Conservation (phyloP, 2,797 vertebrate species). For the Apogon hyalosoma region DNA sequence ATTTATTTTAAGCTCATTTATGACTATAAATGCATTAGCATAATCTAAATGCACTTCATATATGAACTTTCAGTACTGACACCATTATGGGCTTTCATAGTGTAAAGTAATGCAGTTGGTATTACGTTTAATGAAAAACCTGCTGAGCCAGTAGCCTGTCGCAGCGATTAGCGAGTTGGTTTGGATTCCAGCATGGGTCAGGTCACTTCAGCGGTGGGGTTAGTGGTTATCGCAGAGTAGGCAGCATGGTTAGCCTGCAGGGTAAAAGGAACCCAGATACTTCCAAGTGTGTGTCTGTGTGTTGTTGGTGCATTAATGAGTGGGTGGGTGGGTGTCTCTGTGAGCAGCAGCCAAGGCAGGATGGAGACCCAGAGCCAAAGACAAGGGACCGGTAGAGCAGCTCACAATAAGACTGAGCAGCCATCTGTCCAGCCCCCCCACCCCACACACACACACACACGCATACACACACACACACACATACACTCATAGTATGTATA, state of each 20-base stretch:
- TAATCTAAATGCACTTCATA: no score
- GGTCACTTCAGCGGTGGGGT: slow-evolving; percentile 60
- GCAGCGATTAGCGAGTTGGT: slow-evolving; percentile 44
- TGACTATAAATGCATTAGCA: background rate
- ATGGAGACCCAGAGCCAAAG: slow-evolving; percentile 74
- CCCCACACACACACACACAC: slow-evolving; percentile 33
- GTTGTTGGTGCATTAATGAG: background rate
- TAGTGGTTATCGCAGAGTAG: slow-evolving; percentile 52
- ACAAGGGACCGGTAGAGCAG: slow-evolving; percentile 58
- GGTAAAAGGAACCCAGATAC: slow-evolving; percentile 47
- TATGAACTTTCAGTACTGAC: background rate
- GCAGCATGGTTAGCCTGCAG: slow-evolving; percentile 59
- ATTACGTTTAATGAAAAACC: slow-evolving; percentile 43
- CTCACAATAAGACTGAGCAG: slow-evolving; percentile 59
- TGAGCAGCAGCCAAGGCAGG: slow-evolving; percentile 73
- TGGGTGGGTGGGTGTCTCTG: slow-evolving; percentile 44
- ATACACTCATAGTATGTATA: slow-evolving; percentile 29
- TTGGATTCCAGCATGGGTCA: slow-evolving; percentile 56
- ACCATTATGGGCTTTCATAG: slow-evolving; percentile 6
- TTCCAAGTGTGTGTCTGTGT: slow-evolving; percentile 24
- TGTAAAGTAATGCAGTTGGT: slow-evolving; percentile 8
- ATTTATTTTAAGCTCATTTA: no score
- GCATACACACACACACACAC: slow-evolving; percentile 39
- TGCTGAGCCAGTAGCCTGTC: slow-evolving; percentile 50
- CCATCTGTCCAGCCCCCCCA: slow-evolving; percentile 78